Percentiles rank a stretch among this genome's conserved stretches.
Conservation (phyloP, 2,797 vertebrate species). For the Valencia hispanica region DNA sequence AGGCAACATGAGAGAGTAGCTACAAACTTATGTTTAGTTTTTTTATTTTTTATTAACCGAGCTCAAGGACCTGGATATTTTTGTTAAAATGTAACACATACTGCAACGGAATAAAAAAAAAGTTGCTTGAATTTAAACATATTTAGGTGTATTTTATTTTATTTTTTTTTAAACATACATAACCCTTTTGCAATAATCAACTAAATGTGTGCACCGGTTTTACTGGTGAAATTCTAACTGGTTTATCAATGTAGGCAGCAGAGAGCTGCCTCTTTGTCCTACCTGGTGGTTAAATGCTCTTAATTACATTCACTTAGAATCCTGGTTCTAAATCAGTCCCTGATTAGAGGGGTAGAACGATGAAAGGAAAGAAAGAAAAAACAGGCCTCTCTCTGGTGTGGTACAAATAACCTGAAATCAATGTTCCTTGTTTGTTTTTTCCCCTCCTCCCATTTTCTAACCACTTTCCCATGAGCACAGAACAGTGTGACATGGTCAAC, state of each 20-base stretch:
- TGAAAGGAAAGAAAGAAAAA: too few relatives aligned
- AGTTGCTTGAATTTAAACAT: neutral
- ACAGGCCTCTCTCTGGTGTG: slow-evolving; percentile 33
- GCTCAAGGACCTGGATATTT: too few relatives aligned
- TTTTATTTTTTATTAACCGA: too few relatives aligned
- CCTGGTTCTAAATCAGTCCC: slow-evolving; percentile 54
- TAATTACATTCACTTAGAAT: slow-evolving; percentile 66
- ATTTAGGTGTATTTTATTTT: too few relatives aligned
- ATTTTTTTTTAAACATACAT: neutral
- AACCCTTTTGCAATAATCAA: neutral
- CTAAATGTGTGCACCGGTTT: neutral
- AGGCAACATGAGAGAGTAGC: too few relatives aligned
- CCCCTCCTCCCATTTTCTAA: slow-evolving; percentile 17
- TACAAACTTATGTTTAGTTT: too few relatives aligned
- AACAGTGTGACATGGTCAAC: slow-evolving; percentile 7
- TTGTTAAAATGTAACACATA: too few relatives aligned
- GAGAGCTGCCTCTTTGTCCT: slow-evolving; percentile 4
- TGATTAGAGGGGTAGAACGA: slow-evolving; percentile 53
- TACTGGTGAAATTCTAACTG: neutral
- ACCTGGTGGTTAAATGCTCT: slow-evolving; percentile 50
- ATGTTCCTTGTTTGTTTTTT: slow-evolving; percentile 17
- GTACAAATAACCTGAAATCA: slow-evolving; percentile 50
- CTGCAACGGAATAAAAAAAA: too few relatives aligned
- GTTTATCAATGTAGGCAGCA: neutral
- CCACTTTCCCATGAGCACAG: slow-evolving; percentile 31